Evolutionary conservation across 2,797 vertebrate genomes (phyloP).

Genomic region (Halcyon badia): DNA sequence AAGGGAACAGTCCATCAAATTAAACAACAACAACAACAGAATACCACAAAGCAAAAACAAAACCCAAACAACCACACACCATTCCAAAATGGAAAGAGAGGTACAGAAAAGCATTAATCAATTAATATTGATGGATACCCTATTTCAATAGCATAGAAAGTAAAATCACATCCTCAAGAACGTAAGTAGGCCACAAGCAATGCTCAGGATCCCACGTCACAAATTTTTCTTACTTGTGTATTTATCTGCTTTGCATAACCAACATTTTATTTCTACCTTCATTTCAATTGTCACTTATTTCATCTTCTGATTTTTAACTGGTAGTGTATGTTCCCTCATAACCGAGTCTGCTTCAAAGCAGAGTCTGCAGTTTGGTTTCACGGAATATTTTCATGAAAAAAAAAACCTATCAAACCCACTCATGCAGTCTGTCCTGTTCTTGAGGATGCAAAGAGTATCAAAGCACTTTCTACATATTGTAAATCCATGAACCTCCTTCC

Average conservation of each 20-base stretch:
- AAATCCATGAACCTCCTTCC: background rate
- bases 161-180: slow-evolving; percentile 61
- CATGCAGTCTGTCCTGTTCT: background rate
- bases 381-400: background rate
- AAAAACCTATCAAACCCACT: background rate
- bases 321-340: background rate
- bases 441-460: background rate
- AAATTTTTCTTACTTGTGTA: slow-evolving; percentile 38
- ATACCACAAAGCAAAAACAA: background rate
- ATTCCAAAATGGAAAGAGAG: background rate
- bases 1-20: background rate
- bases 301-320: slow-evolving; percentile 23
- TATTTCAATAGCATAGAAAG: slow-evolving; percentile 34
- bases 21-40: background rate
- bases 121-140: slow-evolving; percentile 31
- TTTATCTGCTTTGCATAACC: slow-evolving; percentile 62
- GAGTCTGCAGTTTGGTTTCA: background rate
- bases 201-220: background rate
- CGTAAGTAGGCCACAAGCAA: slow-evolving; percentile 22
- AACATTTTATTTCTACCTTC: background rate
- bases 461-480: background rate
- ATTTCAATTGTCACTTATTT: slow-evolving; percentile 54
- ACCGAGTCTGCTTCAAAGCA: slow-evolving; percentile 22
- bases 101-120: slow-evolving; percentile 22
- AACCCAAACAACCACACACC: too few species aligned